Evolutionary conservation across 2,113 vertebrate species (phyloP).

Genomic region (Neotragus pygmaeus): DNA sequence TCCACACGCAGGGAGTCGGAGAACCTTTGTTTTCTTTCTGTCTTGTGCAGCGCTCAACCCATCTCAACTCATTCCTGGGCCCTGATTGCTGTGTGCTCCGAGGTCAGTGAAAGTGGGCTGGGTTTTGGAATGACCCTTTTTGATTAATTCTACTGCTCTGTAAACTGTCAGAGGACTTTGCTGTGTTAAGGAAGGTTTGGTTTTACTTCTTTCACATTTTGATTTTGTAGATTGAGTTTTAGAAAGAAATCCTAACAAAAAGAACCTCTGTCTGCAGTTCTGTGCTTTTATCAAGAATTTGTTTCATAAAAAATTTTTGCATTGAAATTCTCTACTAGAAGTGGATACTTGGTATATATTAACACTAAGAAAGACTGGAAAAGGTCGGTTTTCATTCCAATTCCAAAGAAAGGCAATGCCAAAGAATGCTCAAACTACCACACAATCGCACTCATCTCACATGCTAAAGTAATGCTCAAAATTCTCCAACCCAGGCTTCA

Average conservation of each 20-base stretch:
- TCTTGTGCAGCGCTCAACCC: neutral
- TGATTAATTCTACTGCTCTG: neutral
- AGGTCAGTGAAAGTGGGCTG: neutral
- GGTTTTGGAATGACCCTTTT: neutral
- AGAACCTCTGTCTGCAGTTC: neutral
- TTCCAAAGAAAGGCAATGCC: too few species aligned
- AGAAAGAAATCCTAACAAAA: neutral
- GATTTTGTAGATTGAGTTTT: neutral
- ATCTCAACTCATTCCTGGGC: neutral
- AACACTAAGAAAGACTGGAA: neutral
- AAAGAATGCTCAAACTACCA: too few species aligned
- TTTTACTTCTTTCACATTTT: neutral
- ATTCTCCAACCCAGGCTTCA: too few species aligned
- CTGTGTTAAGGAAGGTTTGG: neutral
- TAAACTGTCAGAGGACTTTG: neutral
- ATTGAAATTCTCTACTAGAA: neutral
- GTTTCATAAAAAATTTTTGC: neutral
- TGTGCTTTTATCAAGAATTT: neutral
- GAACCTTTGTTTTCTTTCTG: neutral
- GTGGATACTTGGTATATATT: neutral
- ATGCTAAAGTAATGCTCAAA: too few species aligned
- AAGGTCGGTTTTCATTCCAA: too few species aligned
- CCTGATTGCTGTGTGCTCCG: rapidly evolving
- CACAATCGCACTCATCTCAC: too few species aligned
- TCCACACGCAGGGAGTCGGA: neutral